Conservation (phyloP, 2,113 vertebrate species). For the Trogon melanurus region DNA sequence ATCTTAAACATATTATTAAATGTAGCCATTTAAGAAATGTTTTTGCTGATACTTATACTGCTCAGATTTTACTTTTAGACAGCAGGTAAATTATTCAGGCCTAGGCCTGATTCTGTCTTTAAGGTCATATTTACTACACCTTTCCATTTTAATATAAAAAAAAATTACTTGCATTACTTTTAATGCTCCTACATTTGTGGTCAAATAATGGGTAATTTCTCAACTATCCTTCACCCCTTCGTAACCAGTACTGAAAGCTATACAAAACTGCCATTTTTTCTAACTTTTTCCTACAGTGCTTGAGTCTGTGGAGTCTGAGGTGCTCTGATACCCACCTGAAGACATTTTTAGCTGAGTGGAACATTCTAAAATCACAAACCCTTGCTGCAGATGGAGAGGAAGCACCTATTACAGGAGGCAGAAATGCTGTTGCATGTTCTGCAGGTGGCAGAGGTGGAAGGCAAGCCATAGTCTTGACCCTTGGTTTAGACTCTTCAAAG, state of each 20-base stretch:
- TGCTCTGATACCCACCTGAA: neutral
- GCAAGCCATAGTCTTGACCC: accelerated
- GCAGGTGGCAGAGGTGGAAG: neutral
- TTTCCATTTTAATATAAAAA: neutral
- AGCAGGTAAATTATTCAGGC: neutral
- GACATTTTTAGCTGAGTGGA: neutral
- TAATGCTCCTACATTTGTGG: neutral
- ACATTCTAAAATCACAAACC: neutral
- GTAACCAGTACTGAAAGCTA: neutral
- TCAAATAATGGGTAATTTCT: neutral
- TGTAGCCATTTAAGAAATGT: neutral
- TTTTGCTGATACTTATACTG: neutral
- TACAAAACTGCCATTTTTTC: neutral
- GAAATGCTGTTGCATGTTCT: neutral
- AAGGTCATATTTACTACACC: neutral
- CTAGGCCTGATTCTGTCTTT: neutral
- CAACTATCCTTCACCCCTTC: neutral
- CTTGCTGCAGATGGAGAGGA: neutral
- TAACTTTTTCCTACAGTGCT: neutral
- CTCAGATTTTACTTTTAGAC: neutral
- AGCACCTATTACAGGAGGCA: neutral
- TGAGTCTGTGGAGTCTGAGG: neutral
- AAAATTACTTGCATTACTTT: neutral
- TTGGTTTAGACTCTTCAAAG: neutral
- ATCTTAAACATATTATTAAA: neutral